Evolutionary conservation across 1,140 invertebrate species (phyloP).

Genomic region (Drosophila malerkotliana): DNA sequence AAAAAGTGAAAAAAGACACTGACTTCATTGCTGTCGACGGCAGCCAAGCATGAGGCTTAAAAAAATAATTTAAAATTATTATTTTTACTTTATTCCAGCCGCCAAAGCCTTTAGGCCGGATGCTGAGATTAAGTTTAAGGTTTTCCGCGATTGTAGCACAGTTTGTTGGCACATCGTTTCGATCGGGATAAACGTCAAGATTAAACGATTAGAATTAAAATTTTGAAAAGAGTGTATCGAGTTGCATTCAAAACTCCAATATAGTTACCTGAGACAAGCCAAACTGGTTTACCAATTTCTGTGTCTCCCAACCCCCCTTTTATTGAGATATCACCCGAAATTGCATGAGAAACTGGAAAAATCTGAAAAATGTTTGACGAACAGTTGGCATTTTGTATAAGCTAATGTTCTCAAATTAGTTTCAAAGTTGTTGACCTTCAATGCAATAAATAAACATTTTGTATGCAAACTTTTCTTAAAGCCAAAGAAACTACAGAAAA

Average conservation of each 20-base stretch:
- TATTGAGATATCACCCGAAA: conserved; percentile 5
- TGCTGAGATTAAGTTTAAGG: conserved; percentile 43
- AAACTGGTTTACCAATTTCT: conserved; percentile 17
- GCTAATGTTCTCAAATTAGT: conserved; percentile 7
- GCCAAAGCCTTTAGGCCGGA: conserved; percentile 22
- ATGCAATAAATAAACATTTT: neutral
- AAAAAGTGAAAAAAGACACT: conserved; percentile 29
- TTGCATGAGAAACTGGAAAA: conserved; percentile 15
- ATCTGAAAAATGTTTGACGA: neutral
- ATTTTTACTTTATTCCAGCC: conserved; percentile 51
- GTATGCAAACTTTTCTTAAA: conserved; percentile 36
- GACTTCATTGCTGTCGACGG: conserved; percentile 45
- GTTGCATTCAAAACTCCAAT: conserved; percentile 10
- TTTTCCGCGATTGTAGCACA: conserved; percentile 21
- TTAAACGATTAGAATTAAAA: conserved; percentile 6
- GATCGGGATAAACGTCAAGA: conserved; percentile 32
- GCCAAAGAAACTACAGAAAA: neutral
- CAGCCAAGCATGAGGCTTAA: conserved; percentile 62
- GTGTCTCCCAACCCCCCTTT: neutral
- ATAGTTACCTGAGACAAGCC: neutral
- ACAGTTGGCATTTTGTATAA: neutral
- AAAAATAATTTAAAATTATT: conserved; percentile 63
- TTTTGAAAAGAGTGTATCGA: conserved; percentile 1
- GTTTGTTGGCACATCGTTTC: conserved; percentile 45
- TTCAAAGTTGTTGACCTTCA: conserved; percentile 23